Evolutionary conservation across 2,888 invertebrate species (phyloP).

Genomic region (Ommatoiulus sabulosus): DNA sequence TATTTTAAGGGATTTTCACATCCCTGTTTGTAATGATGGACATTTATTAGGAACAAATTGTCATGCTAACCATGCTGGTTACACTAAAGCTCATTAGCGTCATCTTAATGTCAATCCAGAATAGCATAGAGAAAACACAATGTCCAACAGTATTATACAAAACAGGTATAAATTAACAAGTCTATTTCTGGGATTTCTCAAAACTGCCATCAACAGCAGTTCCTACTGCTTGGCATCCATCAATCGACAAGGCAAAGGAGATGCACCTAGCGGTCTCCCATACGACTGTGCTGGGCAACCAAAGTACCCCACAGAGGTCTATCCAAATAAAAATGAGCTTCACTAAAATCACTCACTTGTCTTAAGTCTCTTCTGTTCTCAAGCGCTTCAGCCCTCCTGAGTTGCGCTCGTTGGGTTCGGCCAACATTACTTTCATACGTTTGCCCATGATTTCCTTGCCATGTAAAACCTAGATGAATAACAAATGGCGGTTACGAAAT

Average conservation of each 20-base stretch:
- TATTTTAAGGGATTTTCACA: background rate
- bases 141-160: background rate
- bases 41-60: background rate
- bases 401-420: slow-evolving; percentile 72
- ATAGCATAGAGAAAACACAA: background rate
- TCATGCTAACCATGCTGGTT: background rate
- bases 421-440: slow-evolving; percentile 87
- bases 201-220: background rate
- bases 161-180: slow-evolving; percentile 4
- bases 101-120: background rate
- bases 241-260: background rate
- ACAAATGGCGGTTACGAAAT: too few species aligned
- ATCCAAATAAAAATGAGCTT: background rate
- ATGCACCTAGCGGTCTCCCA: background rate
- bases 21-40: background rate
- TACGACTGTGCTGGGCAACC: too few species aligned
- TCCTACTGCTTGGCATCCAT: background rate
- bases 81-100: background rate
- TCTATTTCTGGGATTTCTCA: background rate
- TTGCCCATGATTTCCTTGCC: slow-evolving; percentile 90
- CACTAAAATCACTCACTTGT: background rate
- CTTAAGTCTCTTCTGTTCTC: slow-evolving; percentile 23
- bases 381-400: slow-evolving; percentile 17
- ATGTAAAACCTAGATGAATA: slow-evolving; percentile 73
- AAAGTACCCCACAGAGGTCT: background rate